Evolutionary conservation across 2,797 vertebrate genomes (phyloP).

Genomic region (Manis javanica): DNA sequence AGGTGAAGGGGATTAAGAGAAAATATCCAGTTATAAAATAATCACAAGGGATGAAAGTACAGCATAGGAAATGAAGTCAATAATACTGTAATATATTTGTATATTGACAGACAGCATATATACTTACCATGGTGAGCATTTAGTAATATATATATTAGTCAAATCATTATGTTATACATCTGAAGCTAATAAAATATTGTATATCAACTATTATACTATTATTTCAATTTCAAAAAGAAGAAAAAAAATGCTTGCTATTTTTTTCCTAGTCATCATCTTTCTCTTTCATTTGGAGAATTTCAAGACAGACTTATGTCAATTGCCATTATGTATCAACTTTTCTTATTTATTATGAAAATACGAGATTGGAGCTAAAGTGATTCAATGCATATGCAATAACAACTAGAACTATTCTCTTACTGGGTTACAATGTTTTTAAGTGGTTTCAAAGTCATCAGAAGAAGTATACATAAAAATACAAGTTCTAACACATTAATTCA

Average conservation of each 20-base stretch:
- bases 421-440: constrained; percentile 27
- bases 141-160: too few species aligned
- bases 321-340: not conserved
- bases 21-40: too few species aligned
- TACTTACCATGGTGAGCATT: too few species aligned
- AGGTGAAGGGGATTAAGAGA: too few species aligned
- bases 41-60: too few species aligned
- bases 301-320: not conserved
- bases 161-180: too few species aligned
- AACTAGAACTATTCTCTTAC: constrained; percentile 12
- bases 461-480: not conserved
- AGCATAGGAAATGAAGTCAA: too few species aligned
- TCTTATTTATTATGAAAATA: constrained; percentile 28
- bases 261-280: not conserved
- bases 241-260: not conserved
- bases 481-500: not conserved
- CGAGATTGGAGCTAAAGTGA: not conserved
- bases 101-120: too few species aligned
- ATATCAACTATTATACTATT: too few species aligned
- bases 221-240: too few species aligned
- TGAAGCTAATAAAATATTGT: too few species aligned
- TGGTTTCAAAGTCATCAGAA: not conserved
- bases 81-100: too few species aligned
- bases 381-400: not conserved
- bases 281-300: not conserved